Percentiles rank a stretch among this genome's conserved stretches.
These are phyloP conservation scores for Trissolcus japonicus DNA, from an alignment of 2,888 invertebrate genomes.

Conservation along the genomic window DNA sequence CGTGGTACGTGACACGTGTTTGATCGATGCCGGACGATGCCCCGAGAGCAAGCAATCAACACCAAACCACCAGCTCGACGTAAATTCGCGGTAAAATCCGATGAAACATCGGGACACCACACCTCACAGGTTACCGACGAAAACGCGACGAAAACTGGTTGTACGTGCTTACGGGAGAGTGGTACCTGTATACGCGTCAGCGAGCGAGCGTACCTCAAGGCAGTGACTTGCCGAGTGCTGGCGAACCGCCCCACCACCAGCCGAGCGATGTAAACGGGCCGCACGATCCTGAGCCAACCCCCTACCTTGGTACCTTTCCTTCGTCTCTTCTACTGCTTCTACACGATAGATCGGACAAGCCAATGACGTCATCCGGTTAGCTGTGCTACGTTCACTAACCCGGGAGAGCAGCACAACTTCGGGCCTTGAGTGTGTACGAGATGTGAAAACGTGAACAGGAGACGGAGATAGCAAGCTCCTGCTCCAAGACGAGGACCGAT, in stretches of 20 bases:
- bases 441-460: slow-evolving; percentile 50
- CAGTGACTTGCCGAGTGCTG: slow-evolving; percentile 69
- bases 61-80: neutral
- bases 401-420: slow-evolving; percentile 57
- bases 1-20: slow-evolving; percentile 35
- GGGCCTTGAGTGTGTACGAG: slow-evolving; percentile 57
- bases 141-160: slow-evolving; percentile 46
- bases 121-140: slow-evolving; percentile 14
- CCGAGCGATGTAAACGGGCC: slow-evolving; percentile 57
- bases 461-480: slow-evolving; percentile 24
- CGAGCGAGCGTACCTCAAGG: slow-evolving; percentile 70
- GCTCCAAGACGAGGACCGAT: slow-evolving; percentile 1
- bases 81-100: neutral
- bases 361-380: slow-evolving; percentile 69
- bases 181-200: slow-evolving; percentile 64
- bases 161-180: slow-evolving; percentile 31
- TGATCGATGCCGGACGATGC: slow-evolving; percentile 33
- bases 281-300: slow-evolving; percentile 56
- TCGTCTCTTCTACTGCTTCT: slow-evolving; percentile 20
- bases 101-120: neutral
- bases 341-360: slow-evolving; percentile 58
- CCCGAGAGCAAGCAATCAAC: neutral
- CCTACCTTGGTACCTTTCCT: slow-evolving; percentile 52
- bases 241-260: slow-evolving; percentile 70
- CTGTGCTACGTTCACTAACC: slow-evolving; percentile 69